phyloP scores from a whole-genome alignment of 1,140 invertebrate genomes.

The Diorhabda carinulata region DNA sequence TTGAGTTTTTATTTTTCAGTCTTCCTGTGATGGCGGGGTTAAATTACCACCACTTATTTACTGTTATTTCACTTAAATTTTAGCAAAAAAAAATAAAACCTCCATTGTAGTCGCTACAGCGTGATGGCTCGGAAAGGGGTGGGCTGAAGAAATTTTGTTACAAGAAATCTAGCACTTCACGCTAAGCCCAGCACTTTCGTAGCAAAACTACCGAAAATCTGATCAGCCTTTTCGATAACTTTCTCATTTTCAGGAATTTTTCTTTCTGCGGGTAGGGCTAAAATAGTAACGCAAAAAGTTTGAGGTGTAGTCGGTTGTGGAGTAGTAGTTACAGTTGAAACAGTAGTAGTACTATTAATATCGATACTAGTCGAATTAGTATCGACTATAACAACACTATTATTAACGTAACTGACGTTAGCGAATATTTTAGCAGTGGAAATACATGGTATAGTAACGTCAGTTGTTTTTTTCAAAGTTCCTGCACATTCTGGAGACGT shows the following conservation, averaged over 20 bases:
- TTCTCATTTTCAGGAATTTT: conserved; percentile 28
- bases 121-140: no score
- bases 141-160: no score
- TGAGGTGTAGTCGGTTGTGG: conserved; percentile 5
- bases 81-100: no score
- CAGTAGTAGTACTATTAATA: conserved; percentile 3
- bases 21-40: no score
- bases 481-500: conserved; percentile 24
- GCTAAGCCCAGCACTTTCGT: conserved; percentile 23
- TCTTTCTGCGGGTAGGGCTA: conserved; percentile 32
- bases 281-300: conserved; percentile 32
- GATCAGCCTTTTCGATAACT: conserved; percentile 15
- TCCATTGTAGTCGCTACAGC: no score
- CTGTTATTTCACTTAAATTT: no score
- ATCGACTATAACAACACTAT: conserved; percentile 26
- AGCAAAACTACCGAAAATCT: conserved; percentile 28
- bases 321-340: conserved; percentile 8
- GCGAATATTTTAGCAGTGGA: conserved; percentile 29
- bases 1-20: no score
- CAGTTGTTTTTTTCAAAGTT: conserved; percentile 18
- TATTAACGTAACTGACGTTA: conserved; percentile 34
- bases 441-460: conserved; percentile 31
- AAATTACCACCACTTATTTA: no score
- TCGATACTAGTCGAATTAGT: conserved; percentile 5
- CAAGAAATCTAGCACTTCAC: neutral